phyloP scores from a whole-genome alignment of 2,888 invertebrate genomes.

The Aphodius sticticus region DNA sequence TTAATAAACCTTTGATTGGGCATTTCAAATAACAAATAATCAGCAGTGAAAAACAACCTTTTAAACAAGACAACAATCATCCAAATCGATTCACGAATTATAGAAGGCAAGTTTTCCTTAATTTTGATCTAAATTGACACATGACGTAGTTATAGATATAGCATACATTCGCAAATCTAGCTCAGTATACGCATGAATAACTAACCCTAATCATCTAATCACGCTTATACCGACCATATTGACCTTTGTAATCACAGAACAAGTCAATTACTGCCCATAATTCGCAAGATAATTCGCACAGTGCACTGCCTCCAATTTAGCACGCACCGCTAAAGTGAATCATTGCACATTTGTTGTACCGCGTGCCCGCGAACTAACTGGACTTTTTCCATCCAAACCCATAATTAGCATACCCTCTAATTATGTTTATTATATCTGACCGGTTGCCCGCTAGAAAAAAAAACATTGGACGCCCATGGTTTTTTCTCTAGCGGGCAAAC shows the following conservation, averaged over 20 bases:
- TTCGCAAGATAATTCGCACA: neutral
- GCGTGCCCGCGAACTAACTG: conserved; percentile 12
- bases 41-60: too few relatives aligned
- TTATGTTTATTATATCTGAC: neutral
- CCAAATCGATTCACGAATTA: too few relatives aligned
- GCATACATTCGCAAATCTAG: neutral
- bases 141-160: neutral
- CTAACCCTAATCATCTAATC: neutral
- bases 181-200: neutral
- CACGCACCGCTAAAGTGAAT: conserved; percentile 22
- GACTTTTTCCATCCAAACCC: conserved; percentile 18
- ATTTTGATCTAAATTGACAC: neutral
- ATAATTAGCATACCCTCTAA: conserved; percentile 15
- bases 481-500: too few relatives aligned
- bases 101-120: too few relatives aligned
- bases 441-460: neutral
- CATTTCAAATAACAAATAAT: too few relatives aligned
- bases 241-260: neutral
- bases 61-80: too few relatives aligned
- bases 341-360: conserved; percentile 7
- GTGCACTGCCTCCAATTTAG: neutral
- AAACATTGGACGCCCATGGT: neutral
- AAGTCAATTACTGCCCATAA: neutral
- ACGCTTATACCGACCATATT: neutral
- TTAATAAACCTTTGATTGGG: too few relatives aligned